These are phyloP conservation scores for Beris chalybata DNA, from an alignment of 2,888 invertebrate species.

Conservation along the genomic window DNA sequence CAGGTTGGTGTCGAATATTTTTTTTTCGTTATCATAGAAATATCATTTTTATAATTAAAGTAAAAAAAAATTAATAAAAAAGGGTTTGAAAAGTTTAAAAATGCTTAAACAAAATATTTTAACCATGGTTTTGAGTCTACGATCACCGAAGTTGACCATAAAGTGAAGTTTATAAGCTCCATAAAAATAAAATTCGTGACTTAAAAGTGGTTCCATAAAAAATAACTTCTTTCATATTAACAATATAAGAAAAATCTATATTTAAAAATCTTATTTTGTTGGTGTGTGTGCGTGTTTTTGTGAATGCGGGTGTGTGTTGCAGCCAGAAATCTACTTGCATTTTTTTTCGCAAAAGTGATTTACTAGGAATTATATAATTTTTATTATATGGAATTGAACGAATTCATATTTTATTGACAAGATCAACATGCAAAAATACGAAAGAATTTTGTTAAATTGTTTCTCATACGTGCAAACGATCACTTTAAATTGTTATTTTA, in stretches of 20 bases:
- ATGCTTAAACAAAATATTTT: constrained; percentile 15
- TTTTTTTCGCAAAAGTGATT: no score
- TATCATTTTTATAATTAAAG: neutral
- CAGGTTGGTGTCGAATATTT: constrained; percentile 52
- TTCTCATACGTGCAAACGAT: no score
- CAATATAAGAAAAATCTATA: no score
- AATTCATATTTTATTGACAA: no score
- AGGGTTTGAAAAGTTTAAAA: constrained; percentile 23
- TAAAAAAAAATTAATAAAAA: neutral
- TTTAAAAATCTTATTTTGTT: constrained; percentile 5
- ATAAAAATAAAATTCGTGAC: neutral
- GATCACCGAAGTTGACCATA: neutral
- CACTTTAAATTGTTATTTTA: constrained; percentile 14
- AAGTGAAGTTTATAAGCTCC: neutral
- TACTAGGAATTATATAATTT: no score
- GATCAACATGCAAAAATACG: no score
- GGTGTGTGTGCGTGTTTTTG: constrained; percentile 19
- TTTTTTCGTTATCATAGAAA: constrained; percentile 28
- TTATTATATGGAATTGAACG: no score
- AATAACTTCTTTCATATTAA: no score
- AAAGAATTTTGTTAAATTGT: no score
- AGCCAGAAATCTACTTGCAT: no score
- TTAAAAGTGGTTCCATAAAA: no score
- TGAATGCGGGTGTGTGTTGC: neutral
- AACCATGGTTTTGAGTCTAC: neutral